Evolutionary conservation across 2,888 invertebrate species (phyloP).

Genomic region (Baccha elongata): DNA sequence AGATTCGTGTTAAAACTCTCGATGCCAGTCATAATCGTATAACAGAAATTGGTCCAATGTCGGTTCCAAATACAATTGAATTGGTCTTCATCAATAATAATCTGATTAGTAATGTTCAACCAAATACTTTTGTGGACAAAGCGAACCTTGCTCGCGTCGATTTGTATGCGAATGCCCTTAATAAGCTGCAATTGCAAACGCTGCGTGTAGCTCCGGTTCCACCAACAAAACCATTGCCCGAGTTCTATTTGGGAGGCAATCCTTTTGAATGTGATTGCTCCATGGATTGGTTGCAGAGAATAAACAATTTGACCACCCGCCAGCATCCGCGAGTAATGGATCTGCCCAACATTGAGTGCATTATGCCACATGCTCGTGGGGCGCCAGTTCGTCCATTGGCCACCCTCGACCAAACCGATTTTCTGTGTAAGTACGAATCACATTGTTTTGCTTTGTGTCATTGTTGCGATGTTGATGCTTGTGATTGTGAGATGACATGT

Average conservation of each 20-base stretch:
- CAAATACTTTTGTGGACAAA: slow-evolving; percentile 94
- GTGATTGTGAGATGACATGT: slow-evolving; percentile 98
- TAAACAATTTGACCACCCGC: slow-evolving; percentile 92
- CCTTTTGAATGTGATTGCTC: slow-evolving; percentile 97
- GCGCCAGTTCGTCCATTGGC: slow-evolving; percentile 90
- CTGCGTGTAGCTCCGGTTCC: slow-evolving; percentile 88
- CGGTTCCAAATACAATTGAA: slow-evolving; percentile 94
- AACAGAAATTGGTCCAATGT: slow-evolving; percentile 90
- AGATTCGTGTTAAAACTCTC: slow-evolving; percentile 92
- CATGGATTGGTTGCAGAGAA: slow-evolving; percentile 96
- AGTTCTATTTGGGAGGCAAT: slow-evolving; percentile 95
- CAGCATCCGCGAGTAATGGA: slow-evolving; percentile 96
- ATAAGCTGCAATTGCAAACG: slow-evolving; percentile 91
- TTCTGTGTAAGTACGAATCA: slow-evolving; percentile 95
- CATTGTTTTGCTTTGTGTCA: slow-evolving; percentile 97
- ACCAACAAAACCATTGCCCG: slow-evolving; percentile 88
- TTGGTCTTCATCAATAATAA: slow-evolving; percentile 94
- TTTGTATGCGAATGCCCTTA: slow-evolving; percentile 94
- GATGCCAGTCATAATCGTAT: slow-evolving; percentile 96
- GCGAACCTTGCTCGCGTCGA: slow-evolving; percentile 93
- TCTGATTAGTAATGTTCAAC: slow-evolving; percentile 90
- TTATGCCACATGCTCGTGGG: slow-evolving; percentile 93
- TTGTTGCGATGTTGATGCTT: slow-evolving; percentile 97
- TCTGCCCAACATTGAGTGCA: slow-evolving; percentile 93
- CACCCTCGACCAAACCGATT: slow-evolving; percentile 92